Evolutionary conservation across 2,113 vertebrate species (phyloP).

Genomic region (Beaufortia kweichowensis): DNA sequence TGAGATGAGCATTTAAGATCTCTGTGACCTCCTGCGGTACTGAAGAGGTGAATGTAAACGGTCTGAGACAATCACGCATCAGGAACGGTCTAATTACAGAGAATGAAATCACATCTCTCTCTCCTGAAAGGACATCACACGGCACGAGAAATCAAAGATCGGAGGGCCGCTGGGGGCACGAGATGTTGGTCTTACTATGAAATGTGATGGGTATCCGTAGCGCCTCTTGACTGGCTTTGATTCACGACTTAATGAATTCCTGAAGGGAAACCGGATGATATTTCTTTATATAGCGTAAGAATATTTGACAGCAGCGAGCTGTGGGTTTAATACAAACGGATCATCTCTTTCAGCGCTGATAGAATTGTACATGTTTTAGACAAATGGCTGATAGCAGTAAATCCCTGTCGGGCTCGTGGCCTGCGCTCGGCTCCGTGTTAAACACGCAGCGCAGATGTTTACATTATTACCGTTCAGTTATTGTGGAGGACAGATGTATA

Average conservation of each 20-base stretch:
- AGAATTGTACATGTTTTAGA: constrained; percentile 26
- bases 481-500: constrained; percentile 22
- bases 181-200: constrained; percentile 42
- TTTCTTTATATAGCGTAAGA: constrained; percentile 40
- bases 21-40: neutral
- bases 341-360: constrained; percentile 35
- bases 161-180: constrained; percentile 53
- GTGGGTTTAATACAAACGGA: constrained; percentile 18
- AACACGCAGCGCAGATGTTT: constrained; percentile 28
- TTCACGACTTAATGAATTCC: constrained; percentile 70
- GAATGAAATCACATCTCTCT: constrained; percentile 44
- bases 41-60: neutral
- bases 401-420: neutral
- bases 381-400: constrained; percentile 20
- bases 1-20: neutral
- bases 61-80: constrained; percentile 49
- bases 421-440: neutral
- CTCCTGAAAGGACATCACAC: constrained; percentile 48
- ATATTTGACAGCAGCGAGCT: constrained; percentile 52
- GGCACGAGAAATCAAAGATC: constrained; percentile 66
- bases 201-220: constrained; percentile 47
- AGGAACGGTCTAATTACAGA: constrained; percentile 47
- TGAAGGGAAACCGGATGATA: constrained; percentile 58
- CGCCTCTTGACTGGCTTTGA: constrained; percentile 63
- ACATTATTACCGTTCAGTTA: constrained; percentile 23